Base-by-base conservation (phyloP, 1,140 invertebrate species). In the Grapholita molesta region DNA sequence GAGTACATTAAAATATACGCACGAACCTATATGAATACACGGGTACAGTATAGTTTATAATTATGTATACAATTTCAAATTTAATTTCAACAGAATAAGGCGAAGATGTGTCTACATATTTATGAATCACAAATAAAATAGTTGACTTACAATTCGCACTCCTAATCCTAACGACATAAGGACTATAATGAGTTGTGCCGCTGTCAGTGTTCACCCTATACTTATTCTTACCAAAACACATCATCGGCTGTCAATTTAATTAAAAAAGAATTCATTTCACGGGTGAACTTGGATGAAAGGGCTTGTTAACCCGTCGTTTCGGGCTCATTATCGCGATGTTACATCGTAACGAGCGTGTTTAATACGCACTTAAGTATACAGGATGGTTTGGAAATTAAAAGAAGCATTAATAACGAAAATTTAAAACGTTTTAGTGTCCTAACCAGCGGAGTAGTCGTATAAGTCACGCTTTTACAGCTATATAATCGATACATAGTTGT, bases 211-310 rank as follows among this genome's bases (percentile, higher is more conserved):
- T 2, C 9, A 38, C 35, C 35, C 35, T 38, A 53, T 24, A 23
- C 53, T 55, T 55, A 55, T 57, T 28, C 55, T 61, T 32, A 53
- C 32, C 28, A 28, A 48, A 48, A 80, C 72, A 69, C 66, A 74
- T 76, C 80, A 77, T 75, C 74, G 69, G 74, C 76, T 85, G 83
- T 83, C 83, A 83, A 82, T 85, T 80, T 85, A 85, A 85, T 83
- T 85, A 82, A 85, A 84, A 61, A 80, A 82, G 68, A 69, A 70
- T 73, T 73, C 78, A 77, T 80, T 80, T 82, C 79, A 78, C 76
- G 68, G 73, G 69, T 71, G 70, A 77, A 72, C 70, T 70, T 72
- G 71, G 72, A 74, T 85, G 76, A 83, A 85, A 83, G 76, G 71
- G 71, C 80, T 84, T 82, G 82, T 84, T 85, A 83, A 74, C 76